Evolutionary conservation across 2,888 invertebrate genomes (phyloP), one percentile per base, ranked within the genome.

Genomic region (Ephialtes manifestator): DNA sequence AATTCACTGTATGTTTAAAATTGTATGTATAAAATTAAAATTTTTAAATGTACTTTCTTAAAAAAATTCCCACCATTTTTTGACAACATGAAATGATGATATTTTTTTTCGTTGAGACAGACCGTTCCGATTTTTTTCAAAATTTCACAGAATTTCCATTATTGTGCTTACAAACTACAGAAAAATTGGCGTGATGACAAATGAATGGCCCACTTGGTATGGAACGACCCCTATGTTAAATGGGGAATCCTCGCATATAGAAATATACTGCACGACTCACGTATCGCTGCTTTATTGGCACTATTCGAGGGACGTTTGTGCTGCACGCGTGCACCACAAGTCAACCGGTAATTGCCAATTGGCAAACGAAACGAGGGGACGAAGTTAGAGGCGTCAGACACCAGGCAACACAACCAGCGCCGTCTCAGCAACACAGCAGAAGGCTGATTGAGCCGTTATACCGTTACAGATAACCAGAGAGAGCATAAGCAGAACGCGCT

Each of bases 371-470:
- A 78, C 68, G 58, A 43, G 28, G 46, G 58, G 55, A 58, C 24
- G 58, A 74, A 48, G 60, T 63, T 51, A 60, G 72, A 74, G 48
- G 35, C 39, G 60, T 63, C 35, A 31, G 60, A 15, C 60, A 63
- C n/a, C 31, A 58, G 28, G 28, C 28, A 58, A 24, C 58, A 24
- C 58, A 28, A 11, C 24, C 8, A 20, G 18, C 18, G 10, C 55
- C 18, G 39, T 18, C 35, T 18, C 39, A 15, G 48, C 60, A 31
- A n/a, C 46, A 48, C 46, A 48, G 60, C 74, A 48, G 63, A 75
- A 75, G 74, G 74, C 65, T 74, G 72, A 80, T 80, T 80, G 80
- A 80, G 80, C 46, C 67, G 80, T 80, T 80, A 67, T 80, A 74
- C 74, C 67, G 74, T 74, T 74, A 74, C 58, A 58, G 81, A 81